Evolutionary conservation across 2,113 vertebrate species (phyloP), one percentile per base, ranked within the genome.

Genomic region (Labrus mixtus): DNA sequence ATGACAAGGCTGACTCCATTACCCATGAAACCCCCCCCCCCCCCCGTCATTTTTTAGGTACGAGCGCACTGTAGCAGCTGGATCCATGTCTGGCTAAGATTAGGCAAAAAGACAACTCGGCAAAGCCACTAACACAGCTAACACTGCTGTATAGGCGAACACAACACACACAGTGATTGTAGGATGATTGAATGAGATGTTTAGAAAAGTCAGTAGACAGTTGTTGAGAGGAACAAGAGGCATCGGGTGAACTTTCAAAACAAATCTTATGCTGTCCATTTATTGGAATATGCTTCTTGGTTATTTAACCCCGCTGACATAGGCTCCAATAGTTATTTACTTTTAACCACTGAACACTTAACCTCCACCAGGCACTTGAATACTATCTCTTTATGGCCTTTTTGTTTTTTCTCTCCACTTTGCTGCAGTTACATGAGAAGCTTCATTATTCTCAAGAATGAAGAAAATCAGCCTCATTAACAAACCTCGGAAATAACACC

Each of bases 291-390:
- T 39, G 19, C 62, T 33, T 41, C 82, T 73, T 45, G 46, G 72
- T 85, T 43, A 54, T 56, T 78, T 66, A 23, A 63, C 56, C 69
- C 76, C 29, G 50, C 25, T 73, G 36, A 72, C 72, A 79, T 10
- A 53, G 56, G 64, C 12, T 45, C 43, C n/a, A 20, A 29, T 20
- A 10, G 54, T 12, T 50, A 78, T 25, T 55, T 54, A n/a, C 82
- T 73, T 81, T 59, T 64, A 58, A 86, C 51, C 57, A 55, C 64
- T 61, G 67, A 79, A 88, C 41, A 56, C 58, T 67, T 36, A 45
- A 55, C 79, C 82, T 87, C 87, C 76, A 82, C 89, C 93, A 95
- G 94, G 94, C 94, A 95, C 93, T 94, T 95, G 78, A 92, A 92
- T 87, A 90, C 75, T 64, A 81, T 72, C 82, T 81, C 81, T 82